Conservation (phyloP, 2,113 vertebrate species). For the Mohoua ochrocephala region DNA sequence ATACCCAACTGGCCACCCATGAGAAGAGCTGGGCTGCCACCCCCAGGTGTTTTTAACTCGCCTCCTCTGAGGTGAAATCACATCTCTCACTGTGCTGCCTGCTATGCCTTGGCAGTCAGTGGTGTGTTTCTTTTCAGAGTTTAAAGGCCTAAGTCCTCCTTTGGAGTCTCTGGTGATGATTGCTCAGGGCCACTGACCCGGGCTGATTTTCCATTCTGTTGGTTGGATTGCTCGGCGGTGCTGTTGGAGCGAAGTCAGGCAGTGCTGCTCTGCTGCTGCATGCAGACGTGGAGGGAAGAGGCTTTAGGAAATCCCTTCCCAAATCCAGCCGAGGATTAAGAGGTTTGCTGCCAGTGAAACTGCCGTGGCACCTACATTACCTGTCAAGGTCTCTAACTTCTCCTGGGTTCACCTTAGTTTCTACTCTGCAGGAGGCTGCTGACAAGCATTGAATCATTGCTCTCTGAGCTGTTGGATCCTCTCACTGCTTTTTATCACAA, state of each 20-base stretch:
- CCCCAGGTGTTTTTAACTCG: accelerated
- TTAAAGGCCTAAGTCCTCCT: neutral
- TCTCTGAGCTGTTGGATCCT: neutral
- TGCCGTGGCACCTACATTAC: neutral
- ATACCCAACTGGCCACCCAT: neutral
- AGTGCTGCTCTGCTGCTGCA: neutral
- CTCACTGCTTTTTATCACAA: neutral
- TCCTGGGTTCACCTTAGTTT: neutral
- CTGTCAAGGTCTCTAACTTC: neutral
- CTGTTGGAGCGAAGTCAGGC: neutral
- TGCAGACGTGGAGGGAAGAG: neutral
- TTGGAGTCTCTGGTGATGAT: neutral
- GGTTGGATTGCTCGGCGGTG: neutral
- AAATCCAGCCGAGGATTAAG: neutral
- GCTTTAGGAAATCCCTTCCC: neutral
- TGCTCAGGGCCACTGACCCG: accelerated
- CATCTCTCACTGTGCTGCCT: neutral
- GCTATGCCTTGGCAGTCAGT: neutral
- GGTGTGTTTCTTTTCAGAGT: neutral
- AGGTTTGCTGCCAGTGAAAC: neutral
- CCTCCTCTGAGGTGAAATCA: neutral
- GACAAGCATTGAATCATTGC: neutral
- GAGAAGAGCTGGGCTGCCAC: neutral
- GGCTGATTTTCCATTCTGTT: neutral
- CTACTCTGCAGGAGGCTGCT: neutral